Evolutionary conservation across 2,888 invertebrate species (phyloP), one percentile per base, ranked within the genome.

Genomic region (Polydrusus tereticollis): DNA sequence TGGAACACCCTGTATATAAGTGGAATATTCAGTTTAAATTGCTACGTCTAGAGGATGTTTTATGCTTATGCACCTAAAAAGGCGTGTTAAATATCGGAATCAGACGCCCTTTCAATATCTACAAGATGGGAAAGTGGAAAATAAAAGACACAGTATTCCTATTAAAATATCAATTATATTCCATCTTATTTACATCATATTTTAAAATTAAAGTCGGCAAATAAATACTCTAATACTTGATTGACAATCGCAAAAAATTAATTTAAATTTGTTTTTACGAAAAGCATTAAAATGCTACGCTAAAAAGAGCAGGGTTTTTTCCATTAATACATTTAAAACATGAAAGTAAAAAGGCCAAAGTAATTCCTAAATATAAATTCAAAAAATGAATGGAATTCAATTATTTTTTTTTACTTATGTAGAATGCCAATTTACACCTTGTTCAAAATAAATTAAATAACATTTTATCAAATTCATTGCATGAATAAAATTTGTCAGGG

Each of bases 101-200:
- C n/a, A n/a, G n/a, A 29, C 7, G 2, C 1, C 6, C 6, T 33
- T 33, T 10, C 8, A 10, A 33, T 33, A 6, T 33, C 10, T 33
- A 10, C 2, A 10, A 33, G 2, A 10, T 10, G 12, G 3, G 20
- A 8, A 23, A 7, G 12, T 2, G 12, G 14, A 55, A 14, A 55
- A 55, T 1, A 14, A 29, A 58, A 38, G 20, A 58, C 36, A 36
- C 10, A 10, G 21, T 8, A 0, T 20, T 59, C 21, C 43, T 43
- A 59, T 14, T 59, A 59, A 59, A 59, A 59, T 59, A 59, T 43
- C 59, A 59, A 59, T 41, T 59, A 36, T 59, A 59, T 59, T 59
- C 14, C 4, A 26, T 23, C 26, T 5, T 41, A 59, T 59, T 59
- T 59, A 59, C 59, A 59, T 21, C n/a, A 41, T 59, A 23, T 41